Conservation (phyloP, 2,888 invertebrate species). For the Dryomyza anilis region DNA sequence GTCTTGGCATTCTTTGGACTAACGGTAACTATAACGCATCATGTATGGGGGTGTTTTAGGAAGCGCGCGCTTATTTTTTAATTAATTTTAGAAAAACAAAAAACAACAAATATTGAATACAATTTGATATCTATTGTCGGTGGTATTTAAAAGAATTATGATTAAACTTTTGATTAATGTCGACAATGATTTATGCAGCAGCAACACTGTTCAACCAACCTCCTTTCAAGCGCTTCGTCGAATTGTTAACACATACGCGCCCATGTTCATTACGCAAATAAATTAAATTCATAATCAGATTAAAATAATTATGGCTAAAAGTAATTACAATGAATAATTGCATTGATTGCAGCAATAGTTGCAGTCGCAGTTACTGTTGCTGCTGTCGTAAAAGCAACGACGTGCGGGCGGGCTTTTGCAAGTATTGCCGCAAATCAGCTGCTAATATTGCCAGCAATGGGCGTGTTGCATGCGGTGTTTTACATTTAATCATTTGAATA, state of each 20-base stretch:
- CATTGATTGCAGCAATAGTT: background rate
- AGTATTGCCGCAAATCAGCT: too few species aligned
- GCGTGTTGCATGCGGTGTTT: too few species aligned
- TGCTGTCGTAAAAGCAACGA: too few species aligned
- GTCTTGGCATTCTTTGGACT: background rate
- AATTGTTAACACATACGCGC: background rate
- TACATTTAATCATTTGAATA: too few species aligned
- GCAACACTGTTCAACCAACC: background rate
- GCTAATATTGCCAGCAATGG: too few species aligned
- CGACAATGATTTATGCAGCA: background rate
- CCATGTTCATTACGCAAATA: background rate
- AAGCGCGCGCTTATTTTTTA: background rate
- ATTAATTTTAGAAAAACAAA: background rate
- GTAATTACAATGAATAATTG: background rate
- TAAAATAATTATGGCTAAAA: background rate
- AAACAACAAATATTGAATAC: too few species aligned
- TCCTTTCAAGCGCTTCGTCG: background rate
- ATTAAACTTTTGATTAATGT: background rate
- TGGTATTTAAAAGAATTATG: too few species aligned
- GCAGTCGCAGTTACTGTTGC: background rate
- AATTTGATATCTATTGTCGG: too few species aligned
- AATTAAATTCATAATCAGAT: constrained; percentile 1
- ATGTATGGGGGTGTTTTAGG: background rate
- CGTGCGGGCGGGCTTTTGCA: too few species aligned
- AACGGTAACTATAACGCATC: background rate